phyloP scores from a whole-genome alignment of 2,888 invertebrate species.

The Liposcelis brunnea region DNA sequence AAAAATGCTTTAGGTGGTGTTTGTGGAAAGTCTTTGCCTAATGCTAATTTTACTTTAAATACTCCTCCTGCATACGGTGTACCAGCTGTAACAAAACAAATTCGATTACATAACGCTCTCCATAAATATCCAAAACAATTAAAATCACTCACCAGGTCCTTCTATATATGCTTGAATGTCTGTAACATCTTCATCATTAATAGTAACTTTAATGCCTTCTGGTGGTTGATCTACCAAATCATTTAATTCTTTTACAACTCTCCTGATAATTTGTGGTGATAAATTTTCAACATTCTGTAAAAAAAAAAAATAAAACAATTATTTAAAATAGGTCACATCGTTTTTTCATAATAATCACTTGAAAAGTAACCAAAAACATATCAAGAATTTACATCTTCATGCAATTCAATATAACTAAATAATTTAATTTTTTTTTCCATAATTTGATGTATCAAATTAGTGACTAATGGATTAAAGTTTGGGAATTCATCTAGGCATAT shows the following conservation, averaged over 20 bases:
- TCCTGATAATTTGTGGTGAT: constrained; percentile 78
- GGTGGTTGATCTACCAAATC: constrained; percentile 66
- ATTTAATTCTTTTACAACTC: constrained; percentile 76
- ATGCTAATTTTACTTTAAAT: constrained; percentile 74
- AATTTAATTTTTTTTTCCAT: no score
- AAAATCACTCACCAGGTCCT: constrained; percentile 48
- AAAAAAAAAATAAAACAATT: constrained; percentile 26
- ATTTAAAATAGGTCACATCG: constrained; percentile 10
- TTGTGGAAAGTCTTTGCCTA: constrained; percentile 84
- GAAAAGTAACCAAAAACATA: constrained; percentile 12
- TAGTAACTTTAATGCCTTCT: constrained; percentile 75
- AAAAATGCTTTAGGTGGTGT: constrained; percentile 87
- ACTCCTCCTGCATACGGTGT: constrained; percentile 82
- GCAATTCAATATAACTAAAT: no score
- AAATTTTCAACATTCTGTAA: constrained; percentile 89
- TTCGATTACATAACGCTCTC: background rate
- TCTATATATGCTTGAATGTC: constrained; percentile 85
- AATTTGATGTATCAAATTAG: no score
- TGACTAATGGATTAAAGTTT: no score
- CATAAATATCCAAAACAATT: constrained; percentile 11
- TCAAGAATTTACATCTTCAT: no score
- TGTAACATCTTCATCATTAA: constrained; percentile 85
- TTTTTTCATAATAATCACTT: background rate
- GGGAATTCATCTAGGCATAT: no score
- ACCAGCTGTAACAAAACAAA: constrained; percentile 40